A percentile compares a stretch with the other conserved stretches of the same genome.
phyloP scores from a whole-genome alignment of 2,113 vertebrate genomes.

The Phocoena sinus region DNA sequence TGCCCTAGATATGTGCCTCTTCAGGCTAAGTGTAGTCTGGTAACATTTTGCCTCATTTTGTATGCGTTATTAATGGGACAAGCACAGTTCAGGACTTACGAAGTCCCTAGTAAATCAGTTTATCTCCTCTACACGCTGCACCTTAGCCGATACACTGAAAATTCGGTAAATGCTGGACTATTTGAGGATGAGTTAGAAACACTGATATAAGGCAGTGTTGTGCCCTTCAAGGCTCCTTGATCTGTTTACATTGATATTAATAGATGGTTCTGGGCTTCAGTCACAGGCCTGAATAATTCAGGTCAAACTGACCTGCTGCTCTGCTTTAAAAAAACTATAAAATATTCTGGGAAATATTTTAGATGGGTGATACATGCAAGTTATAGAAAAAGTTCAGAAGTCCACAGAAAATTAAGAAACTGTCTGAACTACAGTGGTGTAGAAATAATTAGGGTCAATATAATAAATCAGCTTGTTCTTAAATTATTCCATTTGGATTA shows the following conservation, averaged over 20 bases:
- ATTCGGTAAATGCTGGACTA: background rate
- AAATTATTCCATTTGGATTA: background rate
- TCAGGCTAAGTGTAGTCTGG: background rate
- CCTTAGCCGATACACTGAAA: background rate
- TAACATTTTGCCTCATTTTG: background rate
- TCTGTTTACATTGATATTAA: slow-evolving; percentile 69
- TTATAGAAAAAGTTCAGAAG: background rate
- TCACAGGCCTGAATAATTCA: slow-evolving; percentile 50
- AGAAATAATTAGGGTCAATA: background rate
- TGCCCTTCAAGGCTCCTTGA: slow-evolving; percentile 50
- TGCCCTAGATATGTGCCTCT: background rate
- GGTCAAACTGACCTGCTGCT: slow-evolving; percentile 35
- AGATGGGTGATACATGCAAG: background rate
- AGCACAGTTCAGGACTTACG: background rate
- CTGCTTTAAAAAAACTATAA: slow-evolving; percentile 19
- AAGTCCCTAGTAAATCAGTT: background rate
- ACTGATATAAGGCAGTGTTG: background rate
- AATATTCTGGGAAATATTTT: slow-evolving; percentile 35
- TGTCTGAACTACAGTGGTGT: background rate
- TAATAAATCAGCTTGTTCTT: background rate
- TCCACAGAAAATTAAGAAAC: background rate
- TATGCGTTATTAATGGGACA: background rate
- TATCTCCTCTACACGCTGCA: background rate
- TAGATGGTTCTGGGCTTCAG: slow-evolving; percentile 54
- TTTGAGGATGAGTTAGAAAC: slow-evolving; percentile 35